Percentiles rank a stretch among this genome's conserved stretches.
phyloP scores from a whole-genome alignment of 2,797 vertebrate genomes.

The Poeciliopsis paucimaculata region DNA sequence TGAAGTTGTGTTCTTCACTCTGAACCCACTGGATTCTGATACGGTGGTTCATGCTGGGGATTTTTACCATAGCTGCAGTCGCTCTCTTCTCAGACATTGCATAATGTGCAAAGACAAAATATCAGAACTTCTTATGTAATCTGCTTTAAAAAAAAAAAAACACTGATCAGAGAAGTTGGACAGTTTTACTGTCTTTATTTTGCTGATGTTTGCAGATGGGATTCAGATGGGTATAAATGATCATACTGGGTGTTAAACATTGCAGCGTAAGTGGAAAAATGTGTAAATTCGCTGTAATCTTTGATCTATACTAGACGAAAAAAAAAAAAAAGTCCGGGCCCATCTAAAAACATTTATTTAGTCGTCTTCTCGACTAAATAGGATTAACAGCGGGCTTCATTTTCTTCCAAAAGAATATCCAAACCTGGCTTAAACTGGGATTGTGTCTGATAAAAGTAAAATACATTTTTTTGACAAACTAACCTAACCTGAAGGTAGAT shows the following conservation, averaged over 20 bases:
- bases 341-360: background rate
- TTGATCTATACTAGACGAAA: background rate
- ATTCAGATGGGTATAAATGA: constrained; percentile 9
- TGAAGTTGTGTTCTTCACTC: background rate
- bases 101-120: background rate
- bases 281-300: background rate
- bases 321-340: background rate
- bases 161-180: background rate
- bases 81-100: background rate
- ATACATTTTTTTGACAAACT: accelerated
- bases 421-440: background rate
- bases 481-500: background rate
- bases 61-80: background rate
- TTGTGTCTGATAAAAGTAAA: background rate
- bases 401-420: background rate
- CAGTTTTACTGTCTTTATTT: background rate
- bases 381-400: background rate
- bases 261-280: background rate
- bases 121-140: background rate
- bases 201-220: constrained; percentile 1
- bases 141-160: background rate
- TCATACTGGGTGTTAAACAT: background rate
- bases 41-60: background rate
- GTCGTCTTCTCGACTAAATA: background rate
- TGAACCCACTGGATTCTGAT: background rate